Evolutionary conservation across 2,113 vertebrate genomes (phyloP), one percentile per base, ranked within the genome.

Genomic region (Nymphicus hollandicus): DNA sequence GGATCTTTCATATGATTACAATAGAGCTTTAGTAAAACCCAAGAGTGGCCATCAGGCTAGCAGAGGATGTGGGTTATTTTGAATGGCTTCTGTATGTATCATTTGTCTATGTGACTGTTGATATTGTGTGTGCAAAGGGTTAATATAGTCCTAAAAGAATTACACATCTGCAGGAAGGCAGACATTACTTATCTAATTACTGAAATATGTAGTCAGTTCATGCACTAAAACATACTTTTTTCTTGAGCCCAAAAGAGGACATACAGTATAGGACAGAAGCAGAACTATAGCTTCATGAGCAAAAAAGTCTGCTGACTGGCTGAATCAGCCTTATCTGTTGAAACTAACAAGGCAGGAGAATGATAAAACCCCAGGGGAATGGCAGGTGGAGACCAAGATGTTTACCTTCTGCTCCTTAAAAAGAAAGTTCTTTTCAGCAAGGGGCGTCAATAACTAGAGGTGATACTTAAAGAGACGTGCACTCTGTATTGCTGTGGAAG

Each of bases 1-100:
- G 78, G 46, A 86, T 95, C 88, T 92, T 73, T 84, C 91, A 91
- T 77, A 58, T 81, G 81, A 88, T 79, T 95, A 35, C 27, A 44
- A 3, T 86, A 89, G 60, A 68, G n/a, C 31, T 44, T 28, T 50
- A 86, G 33, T 49, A 84, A 89, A 89, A 66, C 27, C n/a, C 24
- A 23, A 9, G 49, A 44, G 35, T 66, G 49, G 52, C 46, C 46
- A 77, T 9, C 18, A 77, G 61, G 31, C 37, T 7, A 81, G 31
- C 55, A 72, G 58, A 94, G 82, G 81, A 76, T 91, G 63, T 87
- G 79, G 23, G 37, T 41, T 80, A 12, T 72, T 93, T 56, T 80
- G 49, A 80, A 79, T 72, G 72, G 35, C 39, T 56, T 76, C 79
- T 80, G 1, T 71, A 13, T 43, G 9, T 22, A 22, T 35, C 20